Evolutionary conservation across 2,113 vertebrate species (phyloP), one percentile per base, ranked within the genome.

Genomic region (Eulemur macaco): DNA sequence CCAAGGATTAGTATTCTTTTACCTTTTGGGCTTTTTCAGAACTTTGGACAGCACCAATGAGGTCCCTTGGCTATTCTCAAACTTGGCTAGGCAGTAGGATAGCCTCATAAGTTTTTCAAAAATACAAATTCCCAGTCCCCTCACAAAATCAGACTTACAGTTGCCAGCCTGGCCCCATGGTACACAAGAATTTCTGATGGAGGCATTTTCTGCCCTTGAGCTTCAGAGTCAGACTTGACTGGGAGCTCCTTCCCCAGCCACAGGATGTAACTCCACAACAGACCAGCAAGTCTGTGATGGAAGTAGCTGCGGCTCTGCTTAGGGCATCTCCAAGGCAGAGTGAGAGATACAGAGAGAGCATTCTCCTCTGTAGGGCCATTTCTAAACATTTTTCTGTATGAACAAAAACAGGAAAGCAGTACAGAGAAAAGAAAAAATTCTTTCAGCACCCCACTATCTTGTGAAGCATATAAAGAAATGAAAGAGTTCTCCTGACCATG

Each of bases 221-320:
- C 5, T 47, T 39, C 60, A n/a, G 60, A 63, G 29, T 34, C 29
- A 52, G 31, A 39, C 21, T 63, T 86, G 8, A 17, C 50, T 25
- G 8, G 5, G 63, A 27, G 47, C 78, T n/a, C 27, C 31, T 80
- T 34, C 34, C 27, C 15, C 3, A 71, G 39, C 6, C n/a, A 76
- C 37, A 7, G 14, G 18, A 17, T 9, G 5, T 2, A 27, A 3
- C 25, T 25, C n/a, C 8, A 52, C 18, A 27, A 6, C 2, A 25
- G 7, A 9, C 37, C 20, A 81, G 37, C 7, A 39, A 37, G 25
- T 45, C 45, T 76, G 18, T 18, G 23, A 69, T 10, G 20, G 17
- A 9, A 76, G 50, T 42, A 56, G 64, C 34, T 27, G 0, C 3
- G 10, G 34, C 23, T 88, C 73, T 15, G 23, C 27, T 21, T 31